Evolutionary conservation across 2,797 vertebrate genomes (phyloP), one percentile per base, ranked within the genome.

Genomic region (Cirrhinus molitorella): DNA sequence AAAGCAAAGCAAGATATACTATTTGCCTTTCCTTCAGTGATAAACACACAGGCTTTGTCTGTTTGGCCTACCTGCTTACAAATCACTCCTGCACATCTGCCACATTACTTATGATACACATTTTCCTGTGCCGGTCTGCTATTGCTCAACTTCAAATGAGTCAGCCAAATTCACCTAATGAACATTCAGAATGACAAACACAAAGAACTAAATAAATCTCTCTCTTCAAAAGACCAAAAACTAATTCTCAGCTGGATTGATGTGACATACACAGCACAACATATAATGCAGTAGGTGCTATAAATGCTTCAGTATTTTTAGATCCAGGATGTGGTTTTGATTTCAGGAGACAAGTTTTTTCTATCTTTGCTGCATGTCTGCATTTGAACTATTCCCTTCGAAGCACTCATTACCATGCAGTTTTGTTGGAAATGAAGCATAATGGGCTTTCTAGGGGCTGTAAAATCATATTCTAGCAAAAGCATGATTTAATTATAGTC

Each of bases 1-100:
- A 55, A 47, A 77, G 23, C 23, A 34, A 34, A 11, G 76, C 13
- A n/a, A 78, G 19, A 9, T 9, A 21, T 28, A n/a, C 9, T 61
- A n/a, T 61, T 67, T 47, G 28, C 21, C 21, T n/a, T 51, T 21
- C 21, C 68, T 65, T 73, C n/a, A 28, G 31, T 67, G 43, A 77
- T 66, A 77, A 80, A 80, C 45, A 74, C 11, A 16, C 37, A 17
- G 25, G 67, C 45, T 59, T 68, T 40, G 16, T 53, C 4, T 66
- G 34, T 75, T 47, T 65, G 51, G 71, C 45, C 19, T 71, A 53
- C 80, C 63, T 57, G 16, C 59, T 31, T 8, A 85, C 73, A 88
- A 66, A 80, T 81, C 77, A 89, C 88, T 90, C 80, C 85, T 88
- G 75, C 63, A 88, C 90, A 92, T 92, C 91, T 92, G 91, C 89